These are phyloP conservation scores for Allobates femoralis DNA, from an alignment of 2,797 vertebrate genomes.

Conservation along the genomic window DNA sequence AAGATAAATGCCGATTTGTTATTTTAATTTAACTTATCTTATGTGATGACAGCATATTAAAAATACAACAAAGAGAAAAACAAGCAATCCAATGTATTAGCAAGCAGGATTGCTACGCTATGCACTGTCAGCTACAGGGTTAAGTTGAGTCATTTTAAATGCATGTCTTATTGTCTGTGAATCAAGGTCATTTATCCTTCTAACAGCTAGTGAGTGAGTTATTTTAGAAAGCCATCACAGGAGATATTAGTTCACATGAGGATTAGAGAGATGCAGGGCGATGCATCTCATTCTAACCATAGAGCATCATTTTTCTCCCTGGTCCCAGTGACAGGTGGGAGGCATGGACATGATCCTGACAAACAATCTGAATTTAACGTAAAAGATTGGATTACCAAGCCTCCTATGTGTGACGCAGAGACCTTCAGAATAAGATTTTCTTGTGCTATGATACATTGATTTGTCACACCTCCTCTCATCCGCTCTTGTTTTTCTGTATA, in stretches of 20 bases:
- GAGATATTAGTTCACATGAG: conserved; percentile 31
- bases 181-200: conserved; percentile 53
- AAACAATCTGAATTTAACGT: conserved; percentile 37
- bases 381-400: conserved; percentile 27
- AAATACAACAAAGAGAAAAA: too few species aligned
- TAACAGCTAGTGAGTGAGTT: conserved; percentile 55
- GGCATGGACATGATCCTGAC: conserved; percentile 47
- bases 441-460: conserved; percentile 49
- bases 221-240: conserved; percentile 47
- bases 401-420: conserved; percentile 41
- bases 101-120: not conserved
- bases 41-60: too few species aligned
- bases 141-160: conserved; percentile 29
- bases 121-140: conserved; percentile 9
- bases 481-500: conserved; percentile 22
- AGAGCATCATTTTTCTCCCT: conserved; percentile 50
- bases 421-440: conserved; percentile 46
- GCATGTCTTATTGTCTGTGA: conserved; percentile 31
- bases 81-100: not conserved
- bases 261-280: conserved; percentile 36
- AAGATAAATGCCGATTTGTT: too few species aligned
- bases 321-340: conserved; percentile 39
- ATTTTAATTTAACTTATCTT: too few species aligned
- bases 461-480: conserved; percentile 37
- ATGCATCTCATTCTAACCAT: conserved; percentile 45